Evolutionary conservation across 2,113 vertebrate species (phyloP), one percentile per base, ranked within the genome.

Genomic region (Oreochromis niloticus): DNA sequence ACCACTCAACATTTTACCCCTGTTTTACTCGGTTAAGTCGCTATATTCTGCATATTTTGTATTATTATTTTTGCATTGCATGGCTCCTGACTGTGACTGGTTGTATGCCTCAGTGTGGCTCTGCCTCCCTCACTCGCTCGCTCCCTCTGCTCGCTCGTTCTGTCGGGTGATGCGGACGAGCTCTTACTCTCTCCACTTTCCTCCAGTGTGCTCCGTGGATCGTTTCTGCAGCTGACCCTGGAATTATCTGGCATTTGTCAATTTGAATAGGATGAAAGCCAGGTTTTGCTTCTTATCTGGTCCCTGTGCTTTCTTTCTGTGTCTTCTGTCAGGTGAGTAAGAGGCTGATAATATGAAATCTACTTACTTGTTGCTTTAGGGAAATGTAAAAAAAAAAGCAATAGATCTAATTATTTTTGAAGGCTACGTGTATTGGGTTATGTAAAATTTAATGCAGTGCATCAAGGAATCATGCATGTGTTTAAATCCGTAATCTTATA

Each of bases 261-360:
- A 27, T 14, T 85, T 17, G 30, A 80, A 87, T 41, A 93, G 66
- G 78, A 97, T 96, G 96, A 90, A 92, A 87, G 36, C 8, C 71
- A 84, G 5, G 56, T 79, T 92, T 85, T 30, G 73, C 73, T 41
- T 90, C 16, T 14, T 83, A 56, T 81, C 89, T 24, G 30, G 27
- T 56, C 13, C 68, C 22, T 94, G 81, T 82, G 93, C 27, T 39
- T 63, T 91, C 24, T 66, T 96, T 19, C 30, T 94, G 54, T 87
- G 84, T 81, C 84, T 95, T 30, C 87, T 95, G 1, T 83, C 92
- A 39, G 96, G 96, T 97, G 83, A 96, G 96, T 92, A 55, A 71
- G 4, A 0, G 13, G 27, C 24, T 86, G 2, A 19, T 78, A 73
- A 22, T 10, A 12, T 16, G 27, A 27, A 34, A 75, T 46, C 32